These are phyloP conservation scores for Meiosimyza platycephala DNA, from an alignment of 2,888 invertebrate genomes.

Conservation along the genomic window DNA sequence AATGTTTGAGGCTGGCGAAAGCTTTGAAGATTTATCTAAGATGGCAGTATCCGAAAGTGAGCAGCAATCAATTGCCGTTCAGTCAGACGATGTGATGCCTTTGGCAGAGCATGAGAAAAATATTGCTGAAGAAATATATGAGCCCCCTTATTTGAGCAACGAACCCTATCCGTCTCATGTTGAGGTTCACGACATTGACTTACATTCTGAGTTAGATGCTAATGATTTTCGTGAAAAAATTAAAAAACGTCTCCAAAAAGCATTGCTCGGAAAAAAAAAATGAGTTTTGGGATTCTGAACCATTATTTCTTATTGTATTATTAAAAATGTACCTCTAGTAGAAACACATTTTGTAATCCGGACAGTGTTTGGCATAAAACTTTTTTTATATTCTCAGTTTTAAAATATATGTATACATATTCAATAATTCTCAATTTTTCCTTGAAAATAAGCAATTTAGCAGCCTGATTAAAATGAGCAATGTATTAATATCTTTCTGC, in stretches of 20 bases:
- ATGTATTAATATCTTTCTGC: neutral
- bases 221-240: conserved; percentile 64
- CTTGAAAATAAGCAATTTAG: too few species aligned
- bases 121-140: neutral
- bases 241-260: conserved; percentile 62
- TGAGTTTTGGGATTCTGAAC: conserved; percentile 34
- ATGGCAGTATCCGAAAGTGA: neutral
- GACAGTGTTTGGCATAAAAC: too few species aligned
- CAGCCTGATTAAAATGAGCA: too few species aligned
- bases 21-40: conserved; percentile 22
- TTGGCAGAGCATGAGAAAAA: conserved; percentile 6
- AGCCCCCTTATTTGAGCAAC: neutral
- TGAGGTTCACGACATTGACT: neutral
- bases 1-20: conserved; percentile 55
- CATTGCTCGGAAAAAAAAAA: conserved; percentile 61
- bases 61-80: neutral
- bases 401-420: too few species aligned
- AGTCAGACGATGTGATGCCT: conserved; percentile 17
- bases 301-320: too few species aligned
- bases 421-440: too few species aligned
- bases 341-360: too few species aligned
- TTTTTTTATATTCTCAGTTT: too few species aligned
- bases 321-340: too few species aligned
- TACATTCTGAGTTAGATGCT: conserved; percentile 43
- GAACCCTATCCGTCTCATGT: neutral